These are phyloP conservation scores for Scytalopus superciliaris DNA, from an alignment of 2,113 vertebrate genomes.

Conservation along the genomic window DNA sequence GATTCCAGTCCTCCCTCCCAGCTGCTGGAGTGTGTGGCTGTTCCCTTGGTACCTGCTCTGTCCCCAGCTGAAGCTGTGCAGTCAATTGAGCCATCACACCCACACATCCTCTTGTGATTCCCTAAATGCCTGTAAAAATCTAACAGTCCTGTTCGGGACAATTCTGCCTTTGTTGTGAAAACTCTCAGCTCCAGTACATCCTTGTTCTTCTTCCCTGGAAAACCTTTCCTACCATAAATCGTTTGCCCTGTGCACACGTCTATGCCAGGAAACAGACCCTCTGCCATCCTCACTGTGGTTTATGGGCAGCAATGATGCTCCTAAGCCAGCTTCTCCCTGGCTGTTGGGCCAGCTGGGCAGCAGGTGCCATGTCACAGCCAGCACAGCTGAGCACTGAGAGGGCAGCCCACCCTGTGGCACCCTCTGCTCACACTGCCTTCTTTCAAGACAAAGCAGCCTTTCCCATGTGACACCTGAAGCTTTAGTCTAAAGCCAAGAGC, in stretches of 20 bases:
- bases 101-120: too few species aligned
- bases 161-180: neutral
- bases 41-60: neutral
- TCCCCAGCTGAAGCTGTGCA: neutral
- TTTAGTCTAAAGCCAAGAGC: neutral
- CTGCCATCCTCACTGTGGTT: neutral
- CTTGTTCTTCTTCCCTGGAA: neutral
- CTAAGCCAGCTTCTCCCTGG: neutral
- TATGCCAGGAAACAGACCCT: neutral
- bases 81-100: neutral
- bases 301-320: neutral
- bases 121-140: neutral
- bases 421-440: accelerated
- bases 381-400: accelerated
- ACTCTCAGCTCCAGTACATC: neutral
- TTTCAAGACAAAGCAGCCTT: neutral
- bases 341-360: neutral
- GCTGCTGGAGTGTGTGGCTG: neutral
- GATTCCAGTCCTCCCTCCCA: neutral
- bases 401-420: accelerated
- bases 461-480: neutral
- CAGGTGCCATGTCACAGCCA: accelerated
- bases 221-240: neutral
- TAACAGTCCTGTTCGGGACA: neutral
- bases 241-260: neutral